Evolutionary conservation across 1,140 invertebrate species (phyloP).

Genomic region (Achatina immaculata): DNA sequence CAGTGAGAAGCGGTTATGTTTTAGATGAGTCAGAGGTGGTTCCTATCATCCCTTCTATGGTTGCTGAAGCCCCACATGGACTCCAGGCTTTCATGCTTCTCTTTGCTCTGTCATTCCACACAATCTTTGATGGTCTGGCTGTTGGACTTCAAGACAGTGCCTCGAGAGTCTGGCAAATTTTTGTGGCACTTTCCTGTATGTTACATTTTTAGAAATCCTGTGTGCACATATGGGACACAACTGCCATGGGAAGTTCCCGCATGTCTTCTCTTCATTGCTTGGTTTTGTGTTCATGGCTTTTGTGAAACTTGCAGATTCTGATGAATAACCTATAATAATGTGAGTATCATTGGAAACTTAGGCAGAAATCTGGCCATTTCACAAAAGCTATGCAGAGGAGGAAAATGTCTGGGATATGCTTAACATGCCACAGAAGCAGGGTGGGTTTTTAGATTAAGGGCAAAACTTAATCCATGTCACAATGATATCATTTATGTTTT

Average conservation of each 20-base stretch:
- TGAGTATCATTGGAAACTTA: too few relatives aligned
- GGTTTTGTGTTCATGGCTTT: constrained; percentile 49
- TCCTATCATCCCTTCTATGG: too few relatives aligned
- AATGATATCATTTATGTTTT: too few relatives aligned
- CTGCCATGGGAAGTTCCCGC: constrained; percentile 27
- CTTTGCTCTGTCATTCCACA: constrained; percentile 62
- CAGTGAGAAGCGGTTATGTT: too few relatives aligned
- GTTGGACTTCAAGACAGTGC: constrained; percentile 64
- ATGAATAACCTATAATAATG: constrained; percentile 7
- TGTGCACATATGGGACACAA: constrained; percentile 71
- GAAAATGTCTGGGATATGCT: too few relatives aligned
- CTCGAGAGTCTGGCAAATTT: constrained; percentile 79
- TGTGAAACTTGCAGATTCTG: constrained; percentile 42
- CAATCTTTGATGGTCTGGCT: constrained; percentile 65
- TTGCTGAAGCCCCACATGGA: constrained; percentile 44
- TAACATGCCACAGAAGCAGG: too few relatives aligned
- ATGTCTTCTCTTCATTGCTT: constrained; percentile 44
- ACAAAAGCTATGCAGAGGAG: too few relatives aligned
- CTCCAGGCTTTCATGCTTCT: constrained; percentile 59
- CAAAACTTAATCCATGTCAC: too few relatives aligned
- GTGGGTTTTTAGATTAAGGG: too few relatives aligned
- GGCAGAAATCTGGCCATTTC: too few relatives aligned
- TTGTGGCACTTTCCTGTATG: constrained; percentile 85
- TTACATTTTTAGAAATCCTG: constrained; percentile 91
- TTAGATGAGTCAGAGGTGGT: too few relatives aligned